Evolutionary conservation across 2,888 invertebrate genomes (phyloP).

Genomic region (Megaustenia siamemsis): DNA sequence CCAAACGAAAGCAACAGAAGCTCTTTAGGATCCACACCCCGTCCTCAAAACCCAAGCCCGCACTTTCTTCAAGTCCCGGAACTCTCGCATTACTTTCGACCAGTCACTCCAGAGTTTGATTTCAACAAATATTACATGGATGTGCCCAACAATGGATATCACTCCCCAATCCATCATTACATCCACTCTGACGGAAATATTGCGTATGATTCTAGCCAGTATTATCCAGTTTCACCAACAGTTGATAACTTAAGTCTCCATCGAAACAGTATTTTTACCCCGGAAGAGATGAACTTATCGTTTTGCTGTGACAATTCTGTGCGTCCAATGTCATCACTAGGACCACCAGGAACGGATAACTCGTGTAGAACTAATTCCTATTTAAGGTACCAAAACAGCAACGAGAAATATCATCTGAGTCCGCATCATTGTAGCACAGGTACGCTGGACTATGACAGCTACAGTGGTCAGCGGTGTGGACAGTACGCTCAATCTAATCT

Average conservation of each 20-base stretch:
- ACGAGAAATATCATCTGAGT: not conserved
- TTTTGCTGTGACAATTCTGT: constrained; percentile 30
- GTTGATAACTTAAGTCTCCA: not conserved
- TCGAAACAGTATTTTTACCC: constrained; percentile 25
- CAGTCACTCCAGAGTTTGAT: constrained; percentile 32
- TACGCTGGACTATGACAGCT: not conserved
- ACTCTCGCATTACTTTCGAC: not conserved
- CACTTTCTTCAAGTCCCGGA: constrained; percentile 47
- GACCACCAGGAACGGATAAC: constrained; percentile 5
- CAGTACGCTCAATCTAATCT: not conserved
- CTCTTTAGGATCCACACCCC: constrained; percentile 28
- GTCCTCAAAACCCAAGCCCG: constrained; percentile 32
- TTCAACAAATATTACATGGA: not conserved
- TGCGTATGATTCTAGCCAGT: constrained; percentile 10
- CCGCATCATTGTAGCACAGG: constrained; percentile 32
- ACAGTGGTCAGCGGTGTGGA: not conserved
- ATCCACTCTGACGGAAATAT: constrained; percentile 48
- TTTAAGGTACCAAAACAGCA: not conserved
- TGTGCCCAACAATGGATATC: not conserved
- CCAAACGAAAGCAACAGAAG: constrained; percentile 44
- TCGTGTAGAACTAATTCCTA: not conserved
- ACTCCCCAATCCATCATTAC: constrained; percentile 24
- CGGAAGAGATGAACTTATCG: constrained; percentile 9
- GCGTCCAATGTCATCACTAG: constrained; percentile 27
- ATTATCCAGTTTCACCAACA: not conserved